A percentile compares a stretch with the other conserved stretches of the same genome.
Conservation (phyloP, 1,140 invertebrate genomes). For the Formica exsecta region DNA sequence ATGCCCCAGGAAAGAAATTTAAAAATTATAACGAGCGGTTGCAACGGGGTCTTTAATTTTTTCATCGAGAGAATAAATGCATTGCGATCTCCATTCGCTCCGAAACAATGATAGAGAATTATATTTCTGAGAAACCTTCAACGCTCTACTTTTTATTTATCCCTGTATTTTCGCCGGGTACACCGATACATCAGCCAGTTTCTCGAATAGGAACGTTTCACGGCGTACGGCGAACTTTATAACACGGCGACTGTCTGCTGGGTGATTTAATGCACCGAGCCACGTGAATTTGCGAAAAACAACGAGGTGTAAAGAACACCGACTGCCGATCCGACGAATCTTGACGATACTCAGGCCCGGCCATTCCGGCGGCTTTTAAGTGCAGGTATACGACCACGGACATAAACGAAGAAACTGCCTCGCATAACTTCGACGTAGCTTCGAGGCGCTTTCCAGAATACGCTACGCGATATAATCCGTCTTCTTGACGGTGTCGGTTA, state of each 20-base stretch:
- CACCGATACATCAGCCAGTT: background rate
- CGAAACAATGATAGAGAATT: background rate
- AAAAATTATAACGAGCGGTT: constrained; percentile 38
- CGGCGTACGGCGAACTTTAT: constrained; percentile 55
- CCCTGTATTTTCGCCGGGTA: constrained; percentile 27
- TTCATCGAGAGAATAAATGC: constrained; percentile 4
- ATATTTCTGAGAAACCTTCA: background rate
- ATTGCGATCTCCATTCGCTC: background rate
- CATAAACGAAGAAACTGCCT: constrained; percentile 74
- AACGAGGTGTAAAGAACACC: constrained; percentile 75
- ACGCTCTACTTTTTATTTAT: background rate
- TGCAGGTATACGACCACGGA: constrained; percentile 57
- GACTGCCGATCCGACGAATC: constrained; percentile 64
- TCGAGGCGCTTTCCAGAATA: constrained; percentile 32
- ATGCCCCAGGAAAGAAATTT: background rate
- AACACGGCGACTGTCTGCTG: constrained; percentile 66
- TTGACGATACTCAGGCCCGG: constrained; percentile 53
- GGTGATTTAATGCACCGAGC: constrained; percentile 71
- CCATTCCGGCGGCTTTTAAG: constrained; percentile 60
- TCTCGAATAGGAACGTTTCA: constrained; percentile 13
- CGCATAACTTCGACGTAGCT: constrained; percentile 68
- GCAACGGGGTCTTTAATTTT: constrained; percentile 44
- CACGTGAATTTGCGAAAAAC: constrained; percentile 73
- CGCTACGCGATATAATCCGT: constrained; percentile 32
- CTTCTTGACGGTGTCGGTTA: constrained; percentile 20